Conservation (phyloP, 2,113 vertebrate genomes). For the Sinocyclocheilus rhinocerous region DNA sequence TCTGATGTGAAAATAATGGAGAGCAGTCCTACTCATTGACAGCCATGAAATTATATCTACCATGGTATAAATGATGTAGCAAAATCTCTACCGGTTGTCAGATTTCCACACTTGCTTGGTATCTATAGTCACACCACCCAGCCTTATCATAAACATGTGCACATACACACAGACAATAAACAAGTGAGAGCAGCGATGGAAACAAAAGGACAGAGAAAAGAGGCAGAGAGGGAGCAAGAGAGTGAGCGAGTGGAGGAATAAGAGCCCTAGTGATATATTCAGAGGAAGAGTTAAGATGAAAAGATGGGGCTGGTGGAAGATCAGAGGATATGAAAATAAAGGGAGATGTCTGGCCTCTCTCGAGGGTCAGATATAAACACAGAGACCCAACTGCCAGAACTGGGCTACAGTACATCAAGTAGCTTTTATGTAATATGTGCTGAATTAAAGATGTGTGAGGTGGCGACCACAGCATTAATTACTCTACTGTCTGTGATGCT, state of each 20-base stretch:
- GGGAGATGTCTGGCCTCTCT: slow-evolving; percentile 40
- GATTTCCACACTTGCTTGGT: neutral
- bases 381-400: slow-evolving; percentile 19
- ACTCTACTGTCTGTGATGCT: slow-evolving; percentile 11
- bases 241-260: slow-evolving; percentile 16
- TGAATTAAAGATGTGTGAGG: slow-evolving; percentile 39
- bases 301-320: slow-evolving; percentile 20
- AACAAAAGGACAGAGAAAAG: neutral
- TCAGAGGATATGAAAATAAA: slow-evolving; percentile 15
- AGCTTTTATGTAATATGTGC: slow-evolving; percentile 36
- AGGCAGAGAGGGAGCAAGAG: slow-evolving; percentile 5
- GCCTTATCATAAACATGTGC: neutral
- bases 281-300: slow-evolving; percentile 35
- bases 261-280: slow-evolving; percentile 19
- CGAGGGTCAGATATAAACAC: slow-evolving; percentile 29
- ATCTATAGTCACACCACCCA: neutral
- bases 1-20: neutral
- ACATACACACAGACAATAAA: slow-evolving; percentile 10
- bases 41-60: neutral
- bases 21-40: neutral
- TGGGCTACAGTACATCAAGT: slow-evolving; percentile 36
- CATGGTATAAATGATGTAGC: slow-evolving; percentile 2
- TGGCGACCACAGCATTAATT: slow-evolving; percentile 34
- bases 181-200: neutral
- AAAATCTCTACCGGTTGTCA: neutral